A percentile compares a stretch with the other conserved stretches of the same genome.
These are phyloP conservation scores for Scaeva pyrastri DNA, from an alignment of 2,888 invertebrate genomes.

Conservation along the genomic window DNA sequence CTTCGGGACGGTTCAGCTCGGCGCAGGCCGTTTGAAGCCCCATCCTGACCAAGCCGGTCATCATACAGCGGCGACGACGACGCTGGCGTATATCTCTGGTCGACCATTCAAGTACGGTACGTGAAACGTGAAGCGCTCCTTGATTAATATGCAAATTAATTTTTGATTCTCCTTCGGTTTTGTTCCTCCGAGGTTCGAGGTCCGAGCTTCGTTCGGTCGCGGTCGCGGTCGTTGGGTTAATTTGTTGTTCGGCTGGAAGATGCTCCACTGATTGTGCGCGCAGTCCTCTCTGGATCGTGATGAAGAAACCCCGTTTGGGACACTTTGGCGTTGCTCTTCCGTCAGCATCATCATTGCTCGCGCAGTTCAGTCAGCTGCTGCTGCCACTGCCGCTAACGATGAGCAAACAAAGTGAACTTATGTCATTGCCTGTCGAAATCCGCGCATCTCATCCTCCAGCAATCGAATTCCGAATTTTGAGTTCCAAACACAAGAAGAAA, in stretches of 20 bases:
- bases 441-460: slow-evolving; percentile 56
- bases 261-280: slow-evolving; percentile 60
- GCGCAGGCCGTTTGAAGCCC: slow-evolving; percentile 65
- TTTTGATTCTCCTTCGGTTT: slow-evolving; percentile 72
- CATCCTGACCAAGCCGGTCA: slow-evolving; percentile 17
- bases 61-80: no score
- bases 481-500: background rate
- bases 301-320: slow-evolving; percentile 64
- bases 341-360: slow-evolving; percentile 57
- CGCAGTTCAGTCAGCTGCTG: background rate
- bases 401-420: slow-evolving; percentile 73
- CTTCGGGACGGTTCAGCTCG: slow-evolving; percentile 21
- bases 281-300: slow-evolving; percentile 5
- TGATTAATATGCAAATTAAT: slow-evolving; percentile 78
- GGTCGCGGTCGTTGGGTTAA: slow-evolving; percentile 53
- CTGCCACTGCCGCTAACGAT: slow-evolving; percentile 13
- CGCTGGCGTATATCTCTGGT: background rate
- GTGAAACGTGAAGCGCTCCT: slow-evolving; percentile 57
- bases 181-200: slow-evolving; percentile 29
- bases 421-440: slow-evolving; percentile 70
- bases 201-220: background rate
- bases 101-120: slow-evolving; percentile 47
- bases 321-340: slow-evolving; percentile 61
- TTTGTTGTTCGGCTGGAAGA: slow-evolving; percentile 69
- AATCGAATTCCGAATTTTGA: slow-evolving; percentile 38